A percentile compares a stretch with the other conserved stretches of the same genome.
phyloP scores from a whole-genome alignment of 2,888 invertebrate species.

The Acrobasis repandana region DNA sequence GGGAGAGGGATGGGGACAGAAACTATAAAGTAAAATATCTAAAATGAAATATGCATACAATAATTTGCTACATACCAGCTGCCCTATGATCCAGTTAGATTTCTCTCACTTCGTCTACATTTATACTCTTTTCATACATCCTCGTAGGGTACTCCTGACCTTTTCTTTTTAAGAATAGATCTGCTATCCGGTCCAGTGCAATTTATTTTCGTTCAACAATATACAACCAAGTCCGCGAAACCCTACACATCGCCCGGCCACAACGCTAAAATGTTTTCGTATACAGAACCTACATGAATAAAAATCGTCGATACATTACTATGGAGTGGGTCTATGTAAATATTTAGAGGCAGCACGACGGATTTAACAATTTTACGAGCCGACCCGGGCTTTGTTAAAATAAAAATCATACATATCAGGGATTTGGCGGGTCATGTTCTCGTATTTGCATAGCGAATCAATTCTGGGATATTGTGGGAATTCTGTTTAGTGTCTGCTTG shows the following conservation, averaged over 20 bases:
- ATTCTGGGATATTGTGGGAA: neutral
- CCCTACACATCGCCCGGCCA: neutral
- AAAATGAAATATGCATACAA: too few relatives aligned
- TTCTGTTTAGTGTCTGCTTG: neutral
- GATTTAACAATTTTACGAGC: slow-evolving; percentile 23
- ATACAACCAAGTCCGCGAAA: too few relatives aligned
- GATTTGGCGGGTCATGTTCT: slow-evolving; percentile 12
- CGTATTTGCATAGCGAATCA: slow-evolving; percentile 14
- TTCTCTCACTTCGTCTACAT: too few relatives aligned
- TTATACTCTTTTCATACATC: too few relatives aligned
- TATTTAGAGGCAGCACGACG: slow-evolving; percentile 26
- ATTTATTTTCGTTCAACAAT: too few relatives aligned
- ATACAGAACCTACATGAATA: slow-evolving; percentile 35
- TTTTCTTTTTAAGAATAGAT: too few relatives aligned
- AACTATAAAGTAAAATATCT: too few relatives aligned
- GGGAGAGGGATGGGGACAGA: too few relatives aligned
- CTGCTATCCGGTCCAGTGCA: too few relatives aligned
- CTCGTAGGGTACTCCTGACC: too few relatives aligned
- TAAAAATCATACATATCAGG: slow-evolving; percentile 23
- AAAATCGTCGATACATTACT: slow-evolving; percentile 34
- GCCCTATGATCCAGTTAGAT: too few relatives aligned
- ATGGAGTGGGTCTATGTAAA: slow-evolving; percentile 34
- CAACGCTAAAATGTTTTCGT: slow-evolving; percentile 29
- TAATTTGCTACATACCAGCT: too few relatives aligned
- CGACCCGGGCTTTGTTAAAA: slow-evolving; percentile 24